Base-by-base conservation (phyloP, 2,113 vertebrate species). In the Otus sunia region DNA sequence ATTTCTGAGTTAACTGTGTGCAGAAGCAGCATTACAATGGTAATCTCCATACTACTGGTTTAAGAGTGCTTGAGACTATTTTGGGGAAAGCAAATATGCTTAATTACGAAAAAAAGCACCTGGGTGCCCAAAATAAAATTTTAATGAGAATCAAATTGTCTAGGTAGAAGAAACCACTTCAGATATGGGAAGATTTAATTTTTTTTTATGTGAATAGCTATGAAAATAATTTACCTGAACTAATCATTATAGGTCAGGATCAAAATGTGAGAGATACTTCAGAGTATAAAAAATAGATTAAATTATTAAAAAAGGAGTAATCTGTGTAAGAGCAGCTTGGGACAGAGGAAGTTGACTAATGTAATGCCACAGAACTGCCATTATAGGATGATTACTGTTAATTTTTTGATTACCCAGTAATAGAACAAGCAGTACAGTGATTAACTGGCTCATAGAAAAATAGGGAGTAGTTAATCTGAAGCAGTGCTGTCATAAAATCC, bases 371-470 rank as follows among this genome's bases (percentile, higher is more conserved):
- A 25, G 82, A 81, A 74, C 72, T 92, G 43, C 60, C 55, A 55
- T 91, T 83, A 79, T 16, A 78, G 16, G 16, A 78, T 92, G 96
- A 96, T 86, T 88, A 74, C 82, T 80, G 71, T 84, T 96, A 94
- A 94, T 91, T 96, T 96, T 53, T 75, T 81, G 89, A 84, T 96
- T 90, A 93, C 47, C 50, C 39, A 64, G 75, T 77, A 95, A 62
- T 67, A 67, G 94, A 72, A 86, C 56, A 88, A 92, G 79, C 79
- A 88, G 69, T 83, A 82, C 53, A 60, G 34, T 80, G 78, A 94
- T 90, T 97, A 93, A 93, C 93, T 89, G 86, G 73, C 89, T 92
- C 75, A 45, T 15, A 23, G 34, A 86, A 85, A 83, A 91, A 71
- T 71, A 74, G 52, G 19, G 22, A 71, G 52, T 21, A 91, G 69